phyloP scores from a whole-genome alignment of 2,113 vertebrate species.

The Lampris incognitus region DNA sequence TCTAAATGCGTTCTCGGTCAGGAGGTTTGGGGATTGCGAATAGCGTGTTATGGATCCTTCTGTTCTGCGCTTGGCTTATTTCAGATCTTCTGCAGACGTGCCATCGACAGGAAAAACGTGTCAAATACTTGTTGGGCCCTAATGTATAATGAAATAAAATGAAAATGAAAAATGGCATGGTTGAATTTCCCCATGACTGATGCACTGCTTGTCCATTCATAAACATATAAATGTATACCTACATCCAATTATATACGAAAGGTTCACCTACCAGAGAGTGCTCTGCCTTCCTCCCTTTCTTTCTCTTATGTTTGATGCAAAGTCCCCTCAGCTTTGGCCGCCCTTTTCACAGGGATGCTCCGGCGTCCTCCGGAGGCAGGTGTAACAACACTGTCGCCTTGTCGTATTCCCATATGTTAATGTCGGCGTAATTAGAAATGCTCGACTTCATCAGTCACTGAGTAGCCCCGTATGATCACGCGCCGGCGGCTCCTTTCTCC shows the following conservation, averaged over 20 bases:
- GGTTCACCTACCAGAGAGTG: constrained; percentile 71
- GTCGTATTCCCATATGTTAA: constrained; percentile 80
- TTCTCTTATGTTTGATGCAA: constrained; percentile 40
- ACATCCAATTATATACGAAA: not conserved
- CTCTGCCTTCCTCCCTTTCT: constrained; percentile 45
- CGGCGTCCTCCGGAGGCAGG: constrained; percentile 61
- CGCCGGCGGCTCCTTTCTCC: constrained; percentile 62
- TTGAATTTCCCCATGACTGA: constrained; percentile 24
- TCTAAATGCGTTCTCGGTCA: constrained; percentile 53
- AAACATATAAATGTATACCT: too few relatives aligned
- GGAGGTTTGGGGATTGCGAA: constrained; percentile 52
- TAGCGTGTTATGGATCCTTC: constrained; percentile 24
- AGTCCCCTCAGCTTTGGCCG: constrained; percentile 48
- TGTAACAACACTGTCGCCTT: constrained; percentile 62
- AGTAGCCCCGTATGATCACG: constrained; percentile 66
- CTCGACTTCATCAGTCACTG: constrained; percentile 75
- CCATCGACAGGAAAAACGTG: constrained; percentile 6
- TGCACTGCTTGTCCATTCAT: constrained; percentile 30
- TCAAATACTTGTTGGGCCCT: constrained; percentile 44
- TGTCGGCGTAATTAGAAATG: constrained; percentile 66
- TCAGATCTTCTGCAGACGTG: constrained; percentile 15
- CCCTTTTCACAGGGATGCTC: constrained; percentile 51
- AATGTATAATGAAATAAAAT: not conserved
- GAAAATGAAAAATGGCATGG: not conserved
- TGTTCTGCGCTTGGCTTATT: constrained; percentile 40